Evolutionary conservation across 2,888 invertebrate species (phyloP), one percentile per base, ranked within the genome.

Genomic region (Tiphia femorata): DNA sequence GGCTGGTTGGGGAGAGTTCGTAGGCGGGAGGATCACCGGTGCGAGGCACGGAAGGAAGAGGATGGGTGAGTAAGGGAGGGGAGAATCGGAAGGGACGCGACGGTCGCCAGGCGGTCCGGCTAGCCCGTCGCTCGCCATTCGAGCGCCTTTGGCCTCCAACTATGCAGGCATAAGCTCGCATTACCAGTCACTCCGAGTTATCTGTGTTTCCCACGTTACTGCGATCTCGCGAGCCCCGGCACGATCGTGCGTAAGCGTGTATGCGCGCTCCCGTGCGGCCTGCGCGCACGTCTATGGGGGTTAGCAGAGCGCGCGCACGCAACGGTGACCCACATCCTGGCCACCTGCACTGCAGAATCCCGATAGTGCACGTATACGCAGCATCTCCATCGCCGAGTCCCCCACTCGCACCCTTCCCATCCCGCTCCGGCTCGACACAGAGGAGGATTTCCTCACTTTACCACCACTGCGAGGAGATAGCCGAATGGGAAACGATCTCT

Each of bases 141-240:
- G 72, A 58, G 64, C 58, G 66, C 67, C 73, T 64, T 73, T 68
- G 65, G 63, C 66, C 63, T 72, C 55, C 64, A 74, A 72, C 71
- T 62, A 58, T 63, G 52, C 54, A 56, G 64, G 65, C 68, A 57
- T 56, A 59, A 65, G 69, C 71, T 72, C 62, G 70, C 74, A 75
- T 78, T 77, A 75, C 79, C 75, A 75, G 81, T 79, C 78, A 70
- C 70, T 75, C 64, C 77, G 73, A 81, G 80, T 81, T 81, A 81
- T 81, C 81, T 80, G 73, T 75, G 72, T 75, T 77, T 70, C 73
- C 79, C 78, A 79, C 73, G 78, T 78, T 80, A 79, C 66, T 66
- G 62, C 43, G 35, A 33, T 21, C 48, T 25, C 17, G 21, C 37
- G 21, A 27, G 14, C 12, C 12, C 21, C 19, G 19, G 10, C 41